These are phyloP conservation scores for Pararge aegeria DNA, from an alignment of 1,140 invertebrate species.

Conservation along the genomic window DNA sequence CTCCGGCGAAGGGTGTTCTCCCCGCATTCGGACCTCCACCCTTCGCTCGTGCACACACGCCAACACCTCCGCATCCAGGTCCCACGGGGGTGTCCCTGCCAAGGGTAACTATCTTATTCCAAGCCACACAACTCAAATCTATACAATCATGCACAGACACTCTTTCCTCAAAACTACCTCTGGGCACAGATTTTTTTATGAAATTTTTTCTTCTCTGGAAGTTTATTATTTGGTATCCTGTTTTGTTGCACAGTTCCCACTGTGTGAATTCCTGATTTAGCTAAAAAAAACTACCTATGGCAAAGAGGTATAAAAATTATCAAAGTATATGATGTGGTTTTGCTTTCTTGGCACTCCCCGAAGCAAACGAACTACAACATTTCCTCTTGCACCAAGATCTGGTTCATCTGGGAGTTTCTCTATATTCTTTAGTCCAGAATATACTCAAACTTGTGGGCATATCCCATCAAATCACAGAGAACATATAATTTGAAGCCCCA, in stretches of 20 bases:
- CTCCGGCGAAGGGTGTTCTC: too few relatives aligned
- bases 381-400: slow-evolving; percentile 42
- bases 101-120: slow-evolving; percentile 39
- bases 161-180: slow-evolving; percentile 48
- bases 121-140: slow-evolving; percentile 41
- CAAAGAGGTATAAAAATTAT: slow-evolving; percentile 49
- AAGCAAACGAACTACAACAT: slow-evolving; percentile 40
- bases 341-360: slow-evolving; percentile 36
- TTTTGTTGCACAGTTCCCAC: slow-evolving; percentile 45
- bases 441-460: slow-evolving; percentile 42
- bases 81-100: too few relatives aligned
- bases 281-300: slow-evolving; percentile 39
- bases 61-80: too few relatives aligned
- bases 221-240: slow-evolving; percentile 43
- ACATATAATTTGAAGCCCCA: slow-evolving; percentile 60
- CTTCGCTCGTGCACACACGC: too few relatives aligned
- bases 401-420: slow-evolving; percentile 35
- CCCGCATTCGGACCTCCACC: too few relatives aligned
- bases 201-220: slow-evolving; percentile 44
- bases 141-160: slow-evolving; percentile 40
- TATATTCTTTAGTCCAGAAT: slow-evolving; percentile 37
- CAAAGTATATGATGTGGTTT: slow-evolving; percentile 49
- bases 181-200: slow-evolving; percentile 48
- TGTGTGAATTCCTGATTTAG: slow-evolving; percentile 44
- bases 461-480: slow-evolving; percentile 39